These are phyloP conservation scores for Jacana jacana DNA, from an alignment of 2,113 vertebrate species.

Conservation along the genomic window DNA sequence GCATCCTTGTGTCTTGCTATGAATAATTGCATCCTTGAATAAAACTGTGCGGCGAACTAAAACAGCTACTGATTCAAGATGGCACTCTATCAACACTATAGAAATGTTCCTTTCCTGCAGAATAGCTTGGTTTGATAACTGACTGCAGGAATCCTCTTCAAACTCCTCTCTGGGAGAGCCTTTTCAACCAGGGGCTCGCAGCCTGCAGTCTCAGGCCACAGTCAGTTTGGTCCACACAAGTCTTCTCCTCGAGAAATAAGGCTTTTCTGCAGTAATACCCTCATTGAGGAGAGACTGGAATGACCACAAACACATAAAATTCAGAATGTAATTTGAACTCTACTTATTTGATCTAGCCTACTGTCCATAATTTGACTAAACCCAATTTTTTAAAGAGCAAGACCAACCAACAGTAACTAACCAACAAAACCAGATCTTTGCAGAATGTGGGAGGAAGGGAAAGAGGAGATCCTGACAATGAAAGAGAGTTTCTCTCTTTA, in stretches of 20 bases:
- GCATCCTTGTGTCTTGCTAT: neutral
- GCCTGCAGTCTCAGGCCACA: neutral
- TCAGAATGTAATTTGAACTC: neutral
- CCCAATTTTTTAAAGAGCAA: neutral
- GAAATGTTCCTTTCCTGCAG: neutral
- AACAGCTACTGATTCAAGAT: neutral
- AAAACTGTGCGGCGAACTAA: neutral
- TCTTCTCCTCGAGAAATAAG: neutral
- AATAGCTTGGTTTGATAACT: neutral
- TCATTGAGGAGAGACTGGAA: accelerated
- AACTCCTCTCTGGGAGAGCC: neutral
- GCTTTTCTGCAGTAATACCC: neutral
- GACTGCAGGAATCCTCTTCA: neutral
- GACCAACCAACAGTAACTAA: neutral
- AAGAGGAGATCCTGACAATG: neutral
- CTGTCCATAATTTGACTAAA: neutral
- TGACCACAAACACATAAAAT: neutral
- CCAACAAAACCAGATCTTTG: neutral
- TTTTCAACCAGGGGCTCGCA: neutral
- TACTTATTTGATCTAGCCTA: neutral
- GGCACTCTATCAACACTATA: neutral
- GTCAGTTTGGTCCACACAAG: neutral
- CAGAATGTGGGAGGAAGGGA: neutral
- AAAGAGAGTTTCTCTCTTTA: neutral
- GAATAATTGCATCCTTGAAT: neutral